These are phyloP conservation scores for Cryptoprocta ferox DNA, from an alignment of 2,797 vertebrate species.

Conservation along the genomic window DNA sequence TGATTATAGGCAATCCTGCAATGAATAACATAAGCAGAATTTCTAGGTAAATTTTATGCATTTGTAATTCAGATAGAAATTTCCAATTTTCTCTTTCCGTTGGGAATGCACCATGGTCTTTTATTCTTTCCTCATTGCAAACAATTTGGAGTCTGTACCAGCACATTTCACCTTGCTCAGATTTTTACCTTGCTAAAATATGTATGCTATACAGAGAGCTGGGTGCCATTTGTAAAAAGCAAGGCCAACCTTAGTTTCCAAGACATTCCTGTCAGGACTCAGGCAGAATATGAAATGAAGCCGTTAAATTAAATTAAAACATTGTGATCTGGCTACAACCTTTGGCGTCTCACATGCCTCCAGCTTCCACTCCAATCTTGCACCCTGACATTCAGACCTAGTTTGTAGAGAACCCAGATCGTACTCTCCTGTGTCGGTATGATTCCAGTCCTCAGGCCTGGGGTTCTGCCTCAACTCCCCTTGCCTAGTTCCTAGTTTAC, in stretches of 20 bases:
- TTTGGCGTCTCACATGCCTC: neutral
- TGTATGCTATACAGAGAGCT: neutral
- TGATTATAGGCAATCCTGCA: neutral
- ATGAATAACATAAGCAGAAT: neutral
- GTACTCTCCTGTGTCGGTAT: neutral
- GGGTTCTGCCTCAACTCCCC: neutral
- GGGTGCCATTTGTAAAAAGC: neutral
- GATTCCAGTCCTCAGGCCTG: neutral
- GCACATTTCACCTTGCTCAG: neutral
- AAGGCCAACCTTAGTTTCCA: neutral
- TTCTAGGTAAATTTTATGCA: neutral
- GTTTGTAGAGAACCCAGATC: neutral
- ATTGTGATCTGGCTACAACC: neutral
- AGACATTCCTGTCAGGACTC: neutral
- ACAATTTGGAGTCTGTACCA: neutral
- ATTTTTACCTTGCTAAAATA: neutral
- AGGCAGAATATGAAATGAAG: neutral
- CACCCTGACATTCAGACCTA: neutral
- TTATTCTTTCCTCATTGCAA: neutral
- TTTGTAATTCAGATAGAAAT: slow-evolving; percentile 23
- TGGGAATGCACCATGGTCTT: neutral
- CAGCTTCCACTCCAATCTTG: neutral
- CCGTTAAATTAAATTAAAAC: neutral
- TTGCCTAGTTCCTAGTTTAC: neutral
- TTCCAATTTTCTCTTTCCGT: neutral